These are phyloP conservation scores for Alexandromys fortis DNA, from an alignment of 2,113 vertebrate species.

Conservation along the genomic window DNA sequence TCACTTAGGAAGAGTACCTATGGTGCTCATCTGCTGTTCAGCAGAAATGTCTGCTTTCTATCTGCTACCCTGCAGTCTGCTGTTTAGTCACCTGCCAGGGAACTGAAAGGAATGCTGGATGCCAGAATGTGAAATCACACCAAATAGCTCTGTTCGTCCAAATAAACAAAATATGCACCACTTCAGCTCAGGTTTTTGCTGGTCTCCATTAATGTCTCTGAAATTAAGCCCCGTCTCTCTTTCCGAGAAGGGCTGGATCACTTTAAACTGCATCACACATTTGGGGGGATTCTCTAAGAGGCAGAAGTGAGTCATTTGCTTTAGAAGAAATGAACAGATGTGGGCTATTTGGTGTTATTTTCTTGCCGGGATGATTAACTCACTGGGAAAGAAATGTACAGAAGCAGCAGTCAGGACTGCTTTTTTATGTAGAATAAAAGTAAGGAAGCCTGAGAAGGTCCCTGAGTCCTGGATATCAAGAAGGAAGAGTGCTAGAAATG, in stretches of 20 bases:
- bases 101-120: constrained; percentile 20
- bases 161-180: constrained; percentile 62
- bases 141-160: constrained; percentile 50
- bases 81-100: not conserved
- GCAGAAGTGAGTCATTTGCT: constrained; percentile 29
- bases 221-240: constrained; percentile 22
- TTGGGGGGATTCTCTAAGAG: constrained; percentile 13
- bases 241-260: constrained; percentile 18
- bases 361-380: constrained; percentile 60
- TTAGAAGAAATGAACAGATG: constrained; percentile 30
- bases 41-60: constrained; percentile 19
- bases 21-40: not conserved
- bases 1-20: constrained; percentile 8
- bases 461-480: constrained; percentile 31
- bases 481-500: not conserved
- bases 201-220: constrained; percentile 28
- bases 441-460: not conserved
- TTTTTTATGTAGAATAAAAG: constrained; percentile 14
- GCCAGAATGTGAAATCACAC: constrained; percentile 51
- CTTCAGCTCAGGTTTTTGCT: constrained; percentile 29
- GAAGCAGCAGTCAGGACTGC: constrained; percentile 59
- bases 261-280: not conserved
- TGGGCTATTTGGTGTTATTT: constrained; percentile 1
- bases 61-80: constrained; percentile 2
- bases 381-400: constrained; percentile 55